These are phyloP conservation scores for Apostichopus leukothele DNA, from an alignment of 53 echinoderm and acorn worm genomes.

Conservation along the genomic window DNA sequence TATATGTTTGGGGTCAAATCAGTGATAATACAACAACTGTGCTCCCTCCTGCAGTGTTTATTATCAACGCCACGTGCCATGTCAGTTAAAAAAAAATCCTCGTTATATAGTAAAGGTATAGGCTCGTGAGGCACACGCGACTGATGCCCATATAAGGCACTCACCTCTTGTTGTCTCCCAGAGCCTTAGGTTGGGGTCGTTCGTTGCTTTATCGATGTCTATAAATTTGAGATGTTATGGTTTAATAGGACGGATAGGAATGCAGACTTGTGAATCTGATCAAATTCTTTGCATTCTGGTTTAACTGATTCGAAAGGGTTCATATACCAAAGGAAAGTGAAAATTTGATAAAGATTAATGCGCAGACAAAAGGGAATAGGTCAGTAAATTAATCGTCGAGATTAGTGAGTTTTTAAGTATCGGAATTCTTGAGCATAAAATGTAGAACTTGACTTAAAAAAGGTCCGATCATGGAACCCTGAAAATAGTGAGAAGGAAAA, in stretches of 20 bases:
- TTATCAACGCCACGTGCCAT: constrained; percentile 44
- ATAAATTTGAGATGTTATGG: constrained; percentile 39
- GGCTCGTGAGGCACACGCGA: constrained; percentile 40
- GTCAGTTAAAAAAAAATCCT: not conserved
- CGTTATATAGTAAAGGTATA: not conserved
- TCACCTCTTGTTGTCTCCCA: not conserved
- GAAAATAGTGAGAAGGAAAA: too few species aligned
- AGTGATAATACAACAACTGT: constrained; percentile 25
- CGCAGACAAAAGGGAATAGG: not conserved
- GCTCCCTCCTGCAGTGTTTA: constrained; percentile 38
- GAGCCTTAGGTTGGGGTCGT: constrained; percentile 28
- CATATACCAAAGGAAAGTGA: constrained; percentile 27
- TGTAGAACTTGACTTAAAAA: not conserved
- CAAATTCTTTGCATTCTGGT: constrained; percentile 44
- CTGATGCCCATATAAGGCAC: constrained; percentile 32
- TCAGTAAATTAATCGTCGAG: constrained; percentile 28
- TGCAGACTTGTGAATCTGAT: constrained; percentile 22
- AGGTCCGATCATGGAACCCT: too few species aligned
- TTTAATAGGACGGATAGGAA: constrained; percentile 21
- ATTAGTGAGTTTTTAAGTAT: constrained; percentile 10
- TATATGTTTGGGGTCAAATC: constrained; percentile 36
- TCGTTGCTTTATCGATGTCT: not conserved
- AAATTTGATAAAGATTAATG: constrained; percentile 32
- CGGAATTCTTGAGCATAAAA: constrained; percentile 8
- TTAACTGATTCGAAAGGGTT: not conserved